Evolutionary conservation across 1,140 invertebrate species (phyloP).

Genomic region (Diabrotica undecimpunctata): DNA sequence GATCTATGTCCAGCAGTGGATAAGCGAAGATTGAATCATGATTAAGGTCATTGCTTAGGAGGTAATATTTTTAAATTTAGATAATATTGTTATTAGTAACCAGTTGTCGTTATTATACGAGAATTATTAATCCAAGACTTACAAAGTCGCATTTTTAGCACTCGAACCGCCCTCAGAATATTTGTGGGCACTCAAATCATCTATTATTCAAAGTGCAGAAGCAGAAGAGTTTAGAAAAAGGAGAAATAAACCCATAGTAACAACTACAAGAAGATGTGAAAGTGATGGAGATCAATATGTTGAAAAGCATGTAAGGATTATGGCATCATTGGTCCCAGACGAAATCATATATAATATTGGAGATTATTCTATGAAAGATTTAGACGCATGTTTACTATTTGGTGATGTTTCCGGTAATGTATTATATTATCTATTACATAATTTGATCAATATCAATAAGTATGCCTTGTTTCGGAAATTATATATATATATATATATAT

Average conservation of each 20-base stretch:
- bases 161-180: not conserved
- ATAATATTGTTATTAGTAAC: no score
- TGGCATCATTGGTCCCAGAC: slow-evolving; percentile 61
- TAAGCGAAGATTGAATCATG: no score
- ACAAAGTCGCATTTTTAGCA: no score
- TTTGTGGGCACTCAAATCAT: not conserved
- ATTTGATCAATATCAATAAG: no score
- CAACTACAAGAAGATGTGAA: no score
- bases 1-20: no score
- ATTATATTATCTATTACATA: not conserved
- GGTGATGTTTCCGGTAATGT: slow-evolving; percentile 56
- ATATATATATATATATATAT: no score
- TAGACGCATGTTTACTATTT: slow-evolving; percentile 58
- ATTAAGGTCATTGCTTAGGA: no score
- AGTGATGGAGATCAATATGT: not conserved
- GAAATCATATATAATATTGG: slow-evolving; percentile 57
- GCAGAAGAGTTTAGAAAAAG: not conserved
- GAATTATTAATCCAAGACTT: no score
- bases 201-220: not conserved
- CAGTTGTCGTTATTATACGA: no score
- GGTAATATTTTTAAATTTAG: no score
- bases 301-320: slow-evolving; percentile 50
- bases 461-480: no score
- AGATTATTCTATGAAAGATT: slow-evolving; percentile 51
- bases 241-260: not conserved